These are phyloP conservation scores for Phycodurus eques DNA, from an alignment of 2,113 vertebrate genomes.

Conservation along the genomic window DNA sequence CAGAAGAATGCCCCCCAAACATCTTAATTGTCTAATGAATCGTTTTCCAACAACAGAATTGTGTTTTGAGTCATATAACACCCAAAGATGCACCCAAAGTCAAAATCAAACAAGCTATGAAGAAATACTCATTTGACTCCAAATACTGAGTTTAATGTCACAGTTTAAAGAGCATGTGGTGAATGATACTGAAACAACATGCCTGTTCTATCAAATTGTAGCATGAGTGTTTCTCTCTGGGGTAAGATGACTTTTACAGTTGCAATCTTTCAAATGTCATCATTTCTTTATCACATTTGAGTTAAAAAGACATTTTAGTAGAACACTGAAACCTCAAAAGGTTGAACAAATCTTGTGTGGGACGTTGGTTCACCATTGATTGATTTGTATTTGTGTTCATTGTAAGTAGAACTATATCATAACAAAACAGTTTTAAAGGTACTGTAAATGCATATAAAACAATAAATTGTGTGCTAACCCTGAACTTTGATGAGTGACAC, in stretches of 20 bases:
- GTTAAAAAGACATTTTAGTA: background rate
- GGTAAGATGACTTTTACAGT: background rate
- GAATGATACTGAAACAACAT: conserved; percentile 5
- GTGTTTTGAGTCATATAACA: conserved; percentile 8
- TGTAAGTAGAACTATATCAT: background rate
- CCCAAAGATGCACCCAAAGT: conserved; percentile 13
- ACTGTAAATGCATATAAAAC: background rate
- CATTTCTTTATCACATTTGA: background rate
- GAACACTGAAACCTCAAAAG: background rate
- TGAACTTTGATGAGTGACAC: background rate
- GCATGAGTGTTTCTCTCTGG: background rate
- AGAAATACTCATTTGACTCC: conserved; percentile 1
- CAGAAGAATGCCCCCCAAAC: conserved; percentile 6
- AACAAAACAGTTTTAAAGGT: background rate
- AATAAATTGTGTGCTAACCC: background rate
- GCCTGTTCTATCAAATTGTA: background rate
- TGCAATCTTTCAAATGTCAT: background rate
- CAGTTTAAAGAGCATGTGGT: conserved; percentile 1
- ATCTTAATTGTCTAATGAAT: conserved; percentile 8
- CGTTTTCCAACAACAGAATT: conserved; percentile 4
- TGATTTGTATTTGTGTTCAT: background rate
- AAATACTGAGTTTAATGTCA: conserved; percentile 8
- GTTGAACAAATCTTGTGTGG: background rate
- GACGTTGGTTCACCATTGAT: background rate
- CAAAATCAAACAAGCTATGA: conserved; percentile 8